phyloP scores from a whole-genome alignment of 92 coral and sea anemone species.

The Bergia sp. region DNA sequence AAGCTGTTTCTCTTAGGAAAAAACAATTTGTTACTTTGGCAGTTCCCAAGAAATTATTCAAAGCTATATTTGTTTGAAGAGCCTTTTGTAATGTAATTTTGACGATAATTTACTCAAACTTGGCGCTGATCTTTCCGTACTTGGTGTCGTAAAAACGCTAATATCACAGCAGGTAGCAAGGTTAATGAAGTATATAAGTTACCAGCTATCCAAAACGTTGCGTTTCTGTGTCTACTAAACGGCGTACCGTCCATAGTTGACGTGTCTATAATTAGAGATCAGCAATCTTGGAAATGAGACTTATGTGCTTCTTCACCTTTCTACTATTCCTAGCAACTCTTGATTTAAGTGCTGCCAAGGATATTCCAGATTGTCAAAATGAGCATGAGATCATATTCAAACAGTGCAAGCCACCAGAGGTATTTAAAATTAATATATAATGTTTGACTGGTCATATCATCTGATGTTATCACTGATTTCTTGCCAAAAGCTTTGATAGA shows the following conservation, averaged over 20 bases:
- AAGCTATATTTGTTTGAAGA: background rate
- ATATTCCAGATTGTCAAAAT: background rate
- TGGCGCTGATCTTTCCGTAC: background rate
- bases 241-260: background rate
- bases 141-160: background rate
- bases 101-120: background rate
- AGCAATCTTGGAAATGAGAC: background rate
- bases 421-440: no score
- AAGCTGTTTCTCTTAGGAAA: background rate
- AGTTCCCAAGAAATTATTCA: background rate
- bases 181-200: background rate
- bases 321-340: background rate
- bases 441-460: no score
- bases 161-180: background rate
- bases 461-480: no score
- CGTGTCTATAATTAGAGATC: background rate
- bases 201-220: background rate
- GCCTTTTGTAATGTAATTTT: background rate
- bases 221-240: background rate
- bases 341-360: background rate
- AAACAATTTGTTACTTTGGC: no score
- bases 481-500: no score
- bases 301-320: background rate
- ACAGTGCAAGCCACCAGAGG: no score
- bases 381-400: no score